Evolutionary conservation across 92 coral and sea anemone species (phyloP).

Genomic region (Desmophyllum pertusum): DNA sequence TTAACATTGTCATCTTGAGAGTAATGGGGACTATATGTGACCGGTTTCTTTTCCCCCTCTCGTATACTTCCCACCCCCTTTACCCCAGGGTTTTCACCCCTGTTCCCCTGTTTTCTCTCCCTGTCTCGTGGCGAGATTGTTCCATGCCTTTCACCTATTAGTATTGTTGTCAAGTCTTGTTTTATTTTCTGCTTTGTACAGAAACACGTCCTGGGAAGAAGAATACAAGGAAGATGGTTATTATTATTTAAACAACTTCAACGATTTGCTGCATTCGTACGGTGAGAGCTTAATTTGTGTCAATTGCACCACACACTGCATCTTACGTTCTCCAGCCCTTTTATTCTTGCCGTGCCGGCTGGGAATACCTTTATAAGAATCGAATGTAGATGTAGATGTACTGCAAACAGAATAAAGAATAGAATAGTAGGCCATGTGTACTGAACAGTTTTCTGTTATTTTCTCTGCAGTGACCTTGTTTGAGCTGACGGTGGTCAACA

Average conservation of each 20-base stretch:
- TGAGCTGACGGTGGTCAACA: conserved; percentile 96
- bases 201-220: conserved; percentile 68
- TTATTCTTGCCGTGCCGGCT: too few relatives aligned
- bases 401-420: neutral
- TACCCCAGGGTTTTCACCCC: too few relatives aligned
- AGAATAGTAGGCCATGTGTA: too few relatives aligned
- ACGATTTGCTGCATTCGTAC: conserved; percentile 81
- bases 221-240: conserved; percentile 75
- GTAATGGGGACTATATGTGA: neutral
- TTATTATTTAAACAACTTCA: conserved; percentile 91
- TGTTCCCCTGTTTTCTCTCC: too few relatives aligned
- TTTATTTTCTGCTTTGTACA: conserved; percentile 12
- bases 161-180: neutral
- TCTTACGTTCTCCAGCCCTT: too few relatives aligned
- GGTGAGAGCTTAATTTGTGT: too few relatives aligned
- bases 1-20: neutral
- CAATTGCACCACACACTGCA: too few relatives aligned
- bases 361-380: too few relatives aligned
- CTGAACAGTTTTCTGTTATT: neutral
- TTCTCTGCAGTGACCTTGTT: conserved; percentile 83
- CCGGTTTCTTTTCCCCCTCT: neutral
- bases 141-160: neutral
- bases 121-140: neutral
- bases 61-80: too few relatives aligned
- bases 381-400: too few relatives aligned